Base-by-base conservation (phyloP, 2,797 vertebrate genomes). In the Buceros bicornis region DNA sequence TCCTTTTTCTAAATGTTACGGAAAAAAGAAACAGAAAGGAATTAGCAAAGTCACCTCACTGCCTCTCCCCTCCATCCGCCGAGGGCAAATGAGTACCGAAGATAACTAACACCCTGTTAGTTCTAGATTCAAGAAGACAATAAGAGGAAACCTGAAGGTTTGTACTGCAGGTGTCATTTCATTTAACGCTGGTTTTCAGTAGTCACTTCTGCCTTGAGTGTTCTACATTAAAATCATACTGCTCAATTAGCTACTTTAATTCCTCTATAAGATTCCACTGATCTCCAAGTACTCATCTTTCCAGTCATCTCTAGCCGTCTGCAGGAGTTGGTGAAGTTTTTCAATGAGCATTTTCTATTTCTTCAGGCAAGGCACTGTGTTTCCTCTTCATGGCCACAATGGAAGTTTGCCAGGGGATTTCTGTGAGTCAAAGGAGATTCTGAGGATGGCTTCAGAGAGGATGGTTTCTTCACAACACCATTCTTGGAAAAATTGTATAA, bases 361-460 rank as follows among this genome's bases (percentile, higher is more conserved):
- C 93, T 97, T 80, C 45, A 92, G 86, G 90, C 87, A 92, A 87
- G 77, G 82, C 74, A 85, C 89, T 85, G 74, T 89, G 74, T 85
- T 94, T 95, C 73, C 53, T 90, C 35, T 87, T 93, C 65, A 51
- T 66, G 37, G 64, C n/a, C 69, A 85, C 71, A 94, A 58, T 92
- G 78, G 74, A 90, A 89, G 92, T 74, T 40, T 89, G 74, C 71
- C 71, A 89, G 21, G 35, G 81, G 72, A 94, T 85, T 95, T 93
- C 83, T 90, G 17, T 40, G 86, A 93, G 67, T 33, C 0, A 4
- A 84, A 90, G 67, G 50, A 93, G 73, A 95, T 90, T 93, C 53
- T 77, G 78, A 74, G 67, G 77, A 80, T 82, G 62, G 45, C 77
- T 92, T 95, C 70, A 82, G 66, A 6, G 18, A 74, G 74, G 43